Conservation (phyloP, 2,113 vertebrate species). For the Callorhinus ursinus region DNA sequence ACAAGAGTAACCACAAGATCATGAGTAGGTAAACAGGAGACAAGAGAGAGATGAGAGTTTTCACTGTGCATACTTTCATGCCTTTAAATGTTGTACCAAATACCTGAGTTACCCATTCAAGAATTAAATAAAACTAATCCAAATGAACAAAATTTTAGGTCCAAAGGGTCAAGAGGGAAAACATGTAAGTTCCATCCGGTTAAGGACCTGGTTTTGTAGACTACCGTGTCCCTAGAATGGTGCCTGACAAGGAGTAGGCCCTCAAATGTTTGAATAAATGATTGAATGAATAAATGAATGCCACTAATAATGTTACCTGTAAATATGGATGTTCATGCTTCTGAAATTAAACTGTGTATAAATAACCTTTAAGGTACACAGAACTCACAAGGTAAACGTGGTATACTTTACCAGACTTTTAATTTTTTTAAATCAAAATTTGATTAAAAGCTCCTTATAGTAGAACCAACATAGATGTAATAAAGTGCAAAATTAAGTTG, state of each 20-base stretch:
- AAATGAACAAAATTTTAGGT: neutral
- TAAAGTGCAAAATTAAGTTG: constrained; percentile 20
- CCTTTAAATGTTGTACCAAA: neutral
- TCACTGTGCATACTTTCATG: neutral
- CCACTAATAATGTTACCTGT: neutral
- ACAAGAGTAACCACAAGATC: neutral
- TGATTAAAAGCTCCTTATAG: neutral
- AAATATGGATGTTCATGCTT: neutral
- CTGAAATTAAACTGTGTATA: constrained; percentile 28
- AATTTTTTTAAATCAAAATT: constrained; percentile 17
- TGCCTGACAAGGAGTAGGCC: neutral
- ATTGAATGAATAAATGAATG: constrained; percentile 3
- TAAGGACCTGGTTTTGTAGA: constrained; percentile 10
- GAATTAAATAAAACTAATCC: constrained; percentile 33
- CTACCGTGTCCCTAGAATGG: neutral
- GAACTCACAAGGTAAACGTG: neutral
- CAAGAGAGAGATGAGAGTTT: neutral
- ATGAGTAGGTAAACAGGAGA: neutral
- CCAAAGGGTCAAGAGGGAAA: neutral
- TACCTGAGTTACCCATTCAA: neutral
- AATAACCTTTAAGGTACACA: neutral
- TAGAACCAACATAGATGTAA: neutral
- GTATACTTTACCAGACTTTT: neutral
- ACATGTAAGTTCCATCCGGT: neutral
- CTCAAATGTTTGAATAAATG: constrained; percentile 46